phyloP scores from a whole-genome alignment of 2,888 invertebrate genomes.

The Cartodere bifasciata region DNA sequence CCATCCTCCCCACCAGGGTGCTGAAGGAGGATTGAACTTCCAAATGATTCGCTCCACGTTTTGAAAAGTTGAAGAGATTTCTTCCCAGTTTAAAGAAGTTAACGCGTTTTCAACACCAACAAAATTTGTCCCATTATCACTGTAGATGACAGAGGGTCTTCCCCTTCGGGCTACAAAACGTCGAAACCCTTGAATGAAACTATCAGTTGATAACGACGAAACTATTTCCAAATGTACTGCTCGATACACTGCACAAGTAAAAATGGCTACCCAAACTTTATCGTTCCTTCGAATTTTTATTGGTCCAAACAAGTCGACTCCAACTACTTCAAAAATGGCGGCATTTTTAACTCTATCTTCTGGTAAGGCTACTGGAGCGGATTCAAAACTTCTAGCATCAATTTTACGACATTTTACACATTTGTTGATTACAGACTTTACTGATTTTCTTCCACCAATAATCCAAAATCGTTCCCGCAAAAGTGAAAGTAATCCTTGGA shows the following conservation, averaged over 20 bases:
- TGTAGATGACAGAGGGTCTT: no score
- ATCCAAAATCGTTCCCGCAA: constrained; percentile 13
- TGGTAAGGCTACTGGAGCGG: constrained; percentile 15
- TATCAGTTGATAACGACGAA: constrained; percentile 17
- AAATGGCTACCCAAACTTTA: constrained; percentile 24
- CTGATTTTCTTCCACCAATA: constrained; percentile 10
- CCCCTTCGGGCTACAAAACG: no score
- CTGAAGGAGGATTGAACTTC: no score
- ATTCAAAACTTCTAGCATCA: constrained; percentile 3
- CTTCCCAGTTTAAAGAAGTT: constrained; percentile 15
- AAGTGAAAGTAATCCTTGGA: constrained; percentile 8
- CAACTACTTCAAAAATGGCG: constrained; percentile 21
- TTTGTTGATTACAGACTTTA: constrained; percentile 6
- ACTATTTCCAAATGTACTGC: constrained; percentile 28
- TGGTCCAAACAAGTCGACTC: constrained; percentile 27
- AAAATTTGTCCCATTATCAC: constrained; percentile 31
- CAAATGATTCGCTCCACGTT: no score
- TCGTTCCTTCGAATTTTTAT: constrained; percentile 17
- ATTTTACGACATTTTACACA: constrained; percentile 12
- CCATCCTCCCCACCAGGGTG: no score
- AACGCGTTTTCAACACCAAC: constrained; percentile 19
- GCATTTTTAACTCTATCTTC: no score
- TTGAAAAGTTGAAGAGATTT: no score
- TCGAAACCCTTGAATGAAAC: no score
- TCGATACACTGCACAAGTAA: constrained; percentile 27